Percentiles rank a stretch among this genome's conserved stretches.
Evolutionary conservation across 2,113 vertebrate genomes (phyloP).

Genomic region (Melanostigma gelatinosum): DNA sequence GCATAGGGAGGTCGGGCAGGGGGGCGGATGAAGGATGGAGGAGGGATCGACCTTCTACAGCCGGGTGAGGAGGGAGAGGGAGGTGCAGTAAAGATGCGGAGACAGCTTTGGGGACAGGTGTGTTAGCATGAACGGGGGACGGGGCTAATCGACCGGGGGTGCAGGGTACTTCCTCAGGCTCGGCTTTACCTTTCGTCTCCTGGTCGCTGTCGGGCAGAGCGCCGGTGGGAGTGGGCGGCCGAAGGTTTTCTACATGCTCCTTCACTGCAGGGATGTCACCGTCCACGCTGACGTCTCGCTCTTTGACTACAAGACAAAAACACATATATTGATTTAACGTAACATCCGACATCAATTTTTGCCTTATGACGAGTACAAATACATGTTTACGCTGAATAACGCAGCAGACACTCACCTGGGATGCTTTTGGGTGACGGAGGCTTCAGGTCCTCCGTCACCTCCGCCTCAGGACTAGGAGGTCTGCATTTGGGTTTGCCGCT

Average conservation of each 20-base stretch:
- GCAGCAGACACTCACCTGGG: slow-evolving; percentile 62
- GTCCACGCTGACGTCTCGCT: slow-evolving; percentile 67
- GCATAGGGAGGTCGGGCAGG: slow-evolving; percentile 67
- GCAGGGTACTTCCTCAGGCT: slow-evolving; percentile 81
- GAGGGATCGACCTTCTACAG: slow-evolving; percentile 76
- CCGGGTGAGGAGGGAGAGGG: slow-evolving; percentile 79
- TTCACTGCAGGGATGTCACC: slow-evolving; percentile 67
- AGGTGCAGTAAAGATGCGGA: slow-evolving; percentile 76
- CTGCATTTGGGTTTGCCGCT: slow-evolving; percentile 47
- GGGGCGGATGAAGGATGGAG: slow-evolving; percentile 66
- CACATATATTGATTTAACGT: neutral
- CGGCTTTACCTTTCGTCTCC: slow-evolving; percentile 77
- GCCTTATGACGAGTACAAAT: neutral
- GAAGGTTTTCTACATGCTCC: slow-evolving; percentile 69
- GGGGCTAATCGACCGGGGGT: slow-evolving; percentile 79
- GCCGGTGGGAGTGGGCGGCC: slow-evolving; percentile 81
- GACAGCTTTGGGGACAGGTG: slow-evolving; percentile 66
- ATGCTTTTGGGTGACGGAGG: slow-evolving; percentile 69
- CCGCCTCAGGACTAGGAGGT: slow-evolving; percentile 65
- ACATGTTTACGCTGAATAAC: neutral
- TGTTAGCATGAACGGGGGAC: slow-evolving; percentile 75
- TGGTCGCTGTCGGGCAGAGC: slow-evolving; percentile 78
- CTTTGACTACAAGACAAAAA: slow-evolving; percentile 72
- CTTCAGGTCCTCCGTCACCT: slow-evolving; percentile 49
- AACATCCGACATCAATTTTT: neutral